phyloP scores from a whole-genome alignment of 2,888 invertebrate species.

The Marasmarcha lunaedactyla region DNA sequence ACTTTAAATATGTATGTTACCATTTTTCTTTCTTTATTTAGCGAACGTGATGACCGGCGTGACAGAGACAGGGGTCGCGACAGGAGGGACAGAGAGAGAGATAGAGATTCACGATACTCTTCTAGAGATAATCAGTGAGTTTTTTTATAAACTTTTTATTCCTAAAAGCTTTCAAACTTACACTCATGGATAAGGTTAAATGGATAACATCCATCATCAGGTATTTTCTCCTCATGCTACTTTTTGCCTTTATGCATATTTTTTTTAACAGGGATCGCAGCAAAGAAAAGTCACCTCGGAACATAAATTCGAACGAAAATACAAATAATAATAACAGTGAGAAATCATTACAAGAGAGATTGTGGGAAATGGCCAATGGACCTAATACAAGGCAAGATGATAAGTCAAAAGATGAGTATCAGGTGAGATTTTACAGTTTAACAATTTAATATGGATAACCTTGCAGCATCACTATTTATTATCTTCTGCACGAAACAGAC shows the following conservation, averaged over 20 bases:
- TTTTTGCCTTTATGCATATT: too few species aligned
- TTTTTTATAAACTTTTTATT: too few species aligned
- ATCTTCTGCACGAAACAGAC: too few species aligned
- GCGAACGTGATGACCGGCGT: constrained; percentile 24
- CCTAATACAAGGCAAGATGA: constrained; percentile 4
- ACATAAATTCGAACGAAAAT: constrained; percentile 3
- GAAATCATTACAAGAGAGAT: constrained; percentile 56
- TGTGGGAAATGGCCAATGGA: constrained; percentile 67
- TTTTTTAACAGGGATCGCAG: constrained; percentile 38
- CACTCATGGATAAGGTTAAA: too few species aligned
- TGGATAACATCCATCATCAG: too few species aligned
- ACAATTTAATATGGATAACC: too few species aligned
- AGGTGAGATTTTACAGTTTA: too few species aligned
- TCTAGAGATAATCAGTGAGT: background rate
- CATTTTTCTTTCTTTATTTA: too few species aligned
- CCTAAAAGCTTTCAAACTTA: too few species aligned
- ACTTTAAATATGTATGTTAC: too few species aligned
- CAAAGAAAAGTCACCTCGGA: constrained; percentile 46
- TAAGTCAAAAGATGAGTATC: background rate
- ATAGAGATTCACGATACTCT: constrained; percentile 3
- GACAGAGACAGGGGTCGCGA: constrained; percentile 21
- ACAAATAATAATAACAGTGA: constrained; percentile 17
- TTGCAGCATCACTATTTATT: too few species aligned
- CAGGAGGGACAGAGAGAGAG: constrained; percentile 13
- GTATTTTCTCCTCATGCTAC: too few species aligned